phyloP scores from a whole-genome alignment of 2,113 vertebrate species.

The Columba janthina region DNA sequence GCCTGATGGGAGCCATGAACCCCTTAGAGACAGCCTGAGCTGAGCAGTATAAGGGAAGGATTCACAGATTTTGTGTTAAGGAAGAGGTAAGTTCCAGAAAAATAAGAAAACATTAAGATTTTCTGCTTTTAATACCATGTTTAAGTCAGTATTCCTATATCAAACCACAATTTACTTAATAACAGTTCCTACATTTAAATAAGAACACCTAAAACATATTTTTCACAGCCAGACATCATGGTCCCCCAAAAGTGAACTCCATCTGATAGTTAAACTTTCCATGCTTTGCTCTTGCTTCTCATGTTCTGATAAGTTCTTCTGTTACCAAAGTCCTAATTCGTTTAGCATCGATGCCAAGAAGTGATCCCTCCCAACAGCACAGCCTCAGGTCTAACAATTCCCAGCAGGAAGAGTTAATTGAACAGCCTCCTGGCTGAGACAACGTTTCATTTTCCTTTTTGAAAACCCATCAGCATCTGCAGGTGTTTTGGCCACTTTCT shows the following conservation, averaged over 20 bases:
- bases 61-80: background rate
- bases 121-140: background rate
- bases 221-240: background rate
- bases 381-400: constrained; percentile 5
- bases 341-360: constrained; percentile 17
- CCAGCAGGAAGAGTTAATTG: constrained; percentile 42
- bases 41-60: background rate
- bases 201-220: background rate
- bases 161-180: background rate
- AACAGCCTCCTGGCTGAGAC: background rate
- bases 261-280: background rate
- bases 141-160: too few species aligned
- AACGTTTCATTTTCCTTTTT: constrained; percentile 28
- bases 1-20: rapidly evolving
- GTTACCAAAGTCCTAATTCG: constrained; percentile 1
- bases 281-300: background rate
- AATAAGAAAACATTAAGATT: background rate
- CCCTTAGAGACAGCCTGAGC: too few species aligned
- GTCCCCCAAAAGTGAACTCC: background rate
- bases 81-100: background rate
- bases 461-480: background rate
- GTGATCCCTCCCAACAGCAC: background rate
- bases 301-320: background rate
- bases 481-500: background rate
- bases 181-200: too few species aligned